Percentiles rank a stretch among this genome's conserved stretches.
Evolutionary conservation across 2,113 vertebrate genomes (phyloP).

Genomic region (Alligator mississippiensis): DNA sequence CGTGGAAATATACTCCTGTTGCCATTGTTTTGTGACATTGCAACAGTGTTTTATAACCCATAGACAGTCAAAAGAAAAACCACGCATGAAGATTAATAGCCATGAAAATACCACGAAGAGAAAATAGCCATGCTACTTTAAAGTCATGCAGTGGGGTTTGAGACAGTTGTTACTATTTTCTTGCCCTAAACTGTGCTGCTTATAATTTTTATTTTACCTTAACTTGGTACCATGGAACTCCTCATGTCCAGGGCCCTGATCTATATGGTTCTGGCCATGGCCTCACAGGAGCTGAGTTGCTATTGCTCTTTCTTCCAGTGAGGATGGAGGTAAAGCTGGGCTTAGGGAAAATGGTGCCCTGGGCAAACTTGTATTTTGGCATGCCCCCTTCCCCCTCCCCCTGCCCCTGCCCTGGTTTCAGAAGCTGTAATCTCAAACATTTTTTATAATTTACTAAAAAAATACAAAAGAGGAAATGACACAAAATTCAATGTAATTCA

Average conservation of each 20-base stretch:
- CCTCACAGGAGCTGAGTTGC: too few species aligned
- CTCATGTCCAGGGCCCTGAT: background rate
- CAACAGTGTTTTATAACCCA: background rate
- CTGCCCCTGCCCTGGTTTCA: too few species aligned
- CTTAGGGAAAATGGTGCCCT: too few species aligned
- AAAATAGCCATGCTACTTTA: background rate
- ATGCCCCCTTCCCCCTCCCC: too few species aligned
- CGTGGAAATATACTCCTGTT: background rate
- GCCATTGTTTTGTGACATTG: background rate
- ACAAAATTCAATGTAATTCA: too few species aligned
- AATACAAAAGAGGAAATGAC: too few species aligned
- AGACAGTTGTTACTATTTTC: background rate
- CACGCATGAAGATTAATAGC: background rate
- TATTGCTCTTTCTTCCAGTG: too few species aligned
- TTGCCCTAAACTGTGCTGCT: background rate
- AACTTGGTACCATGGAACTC: background rate
- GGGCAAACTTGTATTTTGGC: too few species aligned
- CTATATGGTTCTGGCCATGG: too few species aligned
- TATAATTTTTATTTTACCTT: background rate
- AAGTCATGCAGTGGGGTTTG: background rate
- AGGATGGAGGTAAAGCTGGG: too few species aligned
- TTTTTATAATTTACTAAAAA: too few species aligned
- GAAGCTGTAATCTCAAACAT: too few species aligned
- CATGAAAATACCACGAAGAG: background rate
- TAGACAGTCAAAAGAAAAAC: background rate